Evolutionary conservation across 2,888 invertebrate genomes (phyloP).

Genomic region (Apodemia duryi): DNA sequence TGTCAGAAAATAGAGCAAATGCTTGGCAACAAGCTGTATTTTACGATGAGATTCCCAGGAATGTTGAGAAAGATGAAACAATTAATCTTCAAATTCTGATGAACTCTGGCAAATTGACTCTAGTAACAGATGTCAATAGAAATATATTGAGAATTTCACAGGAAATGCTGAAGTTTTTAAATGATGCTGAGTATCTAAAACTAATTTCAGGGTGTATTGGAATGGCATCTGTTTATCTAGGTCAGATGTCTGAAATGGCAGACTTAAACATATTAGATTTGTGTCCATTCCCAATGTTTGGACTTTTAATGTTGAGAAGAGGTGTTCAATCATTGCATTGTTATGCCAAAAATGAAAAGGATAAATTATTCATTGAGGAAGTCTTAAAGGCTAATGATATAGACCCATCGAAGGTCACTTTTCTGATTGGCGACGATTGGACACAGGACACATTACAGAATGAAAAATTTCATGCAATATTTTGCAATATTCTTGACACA

Average conservation of each 20-base stretch:
- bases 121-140: constrained; percentile 41
- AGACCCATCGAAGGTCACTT: constrained; percentile 49
- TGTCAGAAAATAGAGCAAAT: constrained; percentile 57
- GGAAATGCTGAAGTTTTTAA: constrained; percentile 63
- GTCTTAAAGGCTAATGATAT: constrained; percentile 64
- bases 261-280: constrained; percentile 74
- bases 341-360: constrained; percentile 50
- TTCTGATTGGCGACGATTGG: constrained; percentile 54
- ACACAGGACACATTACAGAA: constrained; percentile 42
- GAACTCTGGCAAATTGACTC: constrained; percentile 54
- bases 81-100: constrained; percentile 49
- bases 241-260: constrained; percentile 53
- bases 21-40: constrained; percentile 91
- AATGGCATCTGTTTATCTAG: constrained; percentile 54
- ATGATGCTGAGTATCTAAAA: constrained; percentile 68
- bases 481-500: constrained; percentile 73
- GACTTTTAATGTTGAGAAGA: constrained; percentile 76
- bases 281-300: constrained; percentile 81
- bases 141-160: constrained; percentile 47
- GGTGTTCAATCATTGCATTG: constrained; percentile 67
- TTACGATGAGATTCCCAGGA: constrained; percentile 69
- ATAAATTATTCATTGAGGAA: constrained; percentile 60
- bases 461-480: constrained; percentile 73
- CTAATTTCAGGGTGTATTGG: constrained; percentile 55
- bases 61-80: constrained; percentile 44